Evolutionary conservation across 2,113 vertebrate genomes (phyloP), one percentile per base, ranked within the genome.

Genomic region (Hylia prasina): DNA sequence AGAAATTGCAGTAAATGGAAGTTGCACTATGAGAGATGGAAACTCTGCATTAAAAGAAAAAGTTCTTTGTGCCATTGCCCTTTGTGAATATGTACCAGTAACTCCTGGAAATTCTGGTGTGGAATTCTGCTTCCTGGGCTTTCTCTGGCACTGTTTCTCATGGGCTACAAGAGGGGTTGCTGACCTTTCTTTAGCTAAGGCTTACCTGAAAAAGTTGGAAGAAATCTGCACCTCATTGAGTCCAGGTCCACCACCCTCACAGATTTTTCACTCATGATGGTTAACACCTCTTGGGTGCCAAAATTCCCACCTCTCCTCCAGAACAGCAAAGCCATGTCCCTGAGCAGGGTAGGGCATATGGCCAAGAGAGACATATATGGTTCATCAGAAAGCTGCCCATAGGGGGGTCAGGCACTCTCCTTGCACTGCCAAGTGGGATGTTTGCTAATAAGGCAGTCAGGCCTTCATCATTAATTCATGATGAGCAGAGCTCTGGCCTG

Each of bases 381-480:
- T 42, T 71, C 64, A 57, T 64, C 76, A 78, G 89, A 96, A 88
- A 54, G 37, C 60, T 87, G 80, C 65, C 85, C 90, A 35, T 0
- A 30, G 71, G 0, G 50, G 60, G 47, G 48, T 81, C 51, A 24
- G 5, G 13, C 35, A 30, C 24, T 63, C 23, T 66, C 54, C 69
- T 57, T 70, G 56, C 81, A 39, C 37, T 42, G 79, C 60, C 58
- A 60, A 48, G 13, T 8, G 60, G 75, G 60, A 81, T 17, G 28
- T 47, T 88, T 71, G n/a, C 56, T 92, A 51, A 81, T 83, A 16
- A 94, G 58, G 5, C 13, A 83, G 50, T 56, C 53, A 64, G 76
- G 35, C 44, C 58, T 83, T 90, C 76, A 68, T 93, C 89, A 88
- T 73, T 96, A 95, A 96, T 94, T 78, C 33, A 53, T 15, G 2